Evolutionary conservation across 1,140 invertebrate species (phyloP).

Genomic region (Acyrthosiphon pisum): DNA sequence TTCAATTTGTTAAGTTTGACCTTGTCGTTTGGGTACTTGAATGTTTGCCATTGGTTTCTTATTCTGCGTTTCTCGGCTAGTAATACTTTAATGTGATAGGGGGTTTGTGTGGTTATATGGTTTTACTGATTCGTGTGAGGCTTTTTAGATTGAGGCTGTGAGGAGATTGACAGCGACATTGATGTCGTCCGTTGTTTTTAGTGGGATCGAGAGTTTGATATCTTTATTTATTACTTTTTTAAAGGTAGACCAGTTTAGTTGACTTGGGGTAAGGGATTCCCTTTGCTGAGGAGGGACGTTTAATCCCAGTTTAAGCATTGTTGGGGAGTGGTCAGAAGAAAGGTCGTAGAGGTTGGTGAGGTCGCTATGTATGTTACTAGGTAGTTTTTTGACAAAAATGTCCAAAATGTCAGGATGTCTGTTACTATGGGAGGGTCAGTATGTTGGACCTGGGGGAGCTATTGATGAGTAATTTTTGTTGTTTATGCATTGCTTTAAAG

Average conservation of each 20-base stretch:
- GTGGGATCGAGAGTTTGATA: no score
- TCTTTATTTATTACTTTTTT: no score
- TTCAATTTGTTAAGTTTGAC: no score
- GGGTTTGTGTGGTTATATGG: no score
- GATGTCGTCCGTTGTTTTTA: no score
- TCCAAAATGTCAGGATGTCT: conserved; percentile 35
- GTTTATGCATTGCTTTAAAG: conserved; percentile 33
- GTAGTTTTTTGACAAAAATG: conserved; percentile 29
- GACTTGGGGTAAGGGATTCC: conserved; percentile 24
- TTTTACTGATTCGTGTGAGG: no score
- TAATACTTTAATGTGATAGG: no score
- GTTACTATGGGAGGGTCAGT: background rate
- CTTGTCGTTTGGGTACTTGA: no score
- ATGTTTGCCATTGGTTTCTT: no score
- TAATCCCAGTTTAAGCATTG: conserved; percentile 21
- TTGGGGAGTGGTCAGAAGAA: conserved; percentile 16
- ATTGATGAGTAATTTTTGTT: conserved; percentile 24
- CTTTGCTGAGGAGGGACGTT: background rate
- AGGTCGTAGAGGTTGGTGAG: conserved; percentile 31
- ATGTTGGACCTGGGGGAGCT: conserved; percentile 20
- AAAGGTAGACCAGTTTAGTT: conserved; percentile 33
- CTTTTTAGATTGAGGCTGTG: no score
- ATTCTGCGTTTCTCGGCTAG: no score
- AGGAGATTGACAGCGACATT: no score
- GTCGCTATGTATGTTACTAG: conserved; percentile 30